Conservation (phyloP, 2,888 invertebrate genomes). For the Pseudolycoriella hygida region DNA sequence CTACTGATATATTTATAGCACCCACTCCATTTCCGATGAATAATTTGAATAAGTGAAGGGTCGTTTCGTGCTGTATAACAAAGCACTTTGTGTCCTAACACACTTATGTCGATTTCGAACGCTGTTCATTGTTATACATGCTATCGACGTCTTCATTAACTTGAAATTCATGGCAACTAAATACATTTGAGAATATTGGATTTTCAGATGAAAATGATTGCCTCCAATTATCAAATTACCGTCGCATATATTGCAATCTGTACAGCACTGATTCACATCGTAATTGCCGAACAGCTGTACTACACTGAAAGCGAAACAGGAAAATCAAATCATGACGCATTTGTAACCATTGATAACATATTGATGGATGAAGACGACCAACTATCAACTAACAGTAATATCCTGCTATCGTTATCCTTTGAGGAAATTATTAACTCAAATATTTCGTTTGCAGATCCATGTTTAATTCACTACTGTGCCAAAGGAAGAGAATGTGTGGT, state of each 20-base stretch:
- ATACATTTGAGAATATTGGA: neutral
- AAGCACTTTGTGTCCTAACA: too few relatives aligned
- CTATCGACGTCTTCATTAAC: too few relatives aligned
- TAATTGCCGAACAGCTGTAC: neutral
- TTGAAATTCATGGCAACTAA: neutral
- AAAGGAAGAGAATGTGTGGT: constrained; percentile 44
- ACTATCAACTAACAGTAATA: neutral
- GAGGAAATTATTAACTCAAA: neutral
- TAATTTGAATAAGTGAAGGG: too few relatives aligned
- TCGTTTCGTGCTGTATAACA: too few relatives aligned
- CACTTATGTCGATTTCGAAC: too few relatives aligned
- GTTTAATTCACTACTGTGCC: constrained; percentile 44
- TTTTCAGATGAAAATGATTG: neutral
- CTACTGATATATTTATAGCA: too few relatives aligned
- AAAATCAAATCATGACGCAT: neutral
- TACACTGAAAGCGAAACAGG: neutral
- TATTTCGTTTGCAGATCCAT: constrained; percentile 31
- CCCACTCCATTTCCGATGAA: too few relatives aligned
- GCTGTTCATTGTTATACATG: too few relatives aligned
- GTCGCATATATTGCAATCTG: neutral
- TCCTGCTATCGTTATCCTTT: neutral
- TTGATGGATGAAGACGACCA: neutral
- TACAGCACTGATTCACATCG: neutral
- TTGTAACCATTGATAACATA: neutral
- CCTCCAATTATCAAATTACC: neutral